Base-by-base conservation (phyloP, 2,113 vertebrate genomes). In the Salminus brasiliensis region DNA sequence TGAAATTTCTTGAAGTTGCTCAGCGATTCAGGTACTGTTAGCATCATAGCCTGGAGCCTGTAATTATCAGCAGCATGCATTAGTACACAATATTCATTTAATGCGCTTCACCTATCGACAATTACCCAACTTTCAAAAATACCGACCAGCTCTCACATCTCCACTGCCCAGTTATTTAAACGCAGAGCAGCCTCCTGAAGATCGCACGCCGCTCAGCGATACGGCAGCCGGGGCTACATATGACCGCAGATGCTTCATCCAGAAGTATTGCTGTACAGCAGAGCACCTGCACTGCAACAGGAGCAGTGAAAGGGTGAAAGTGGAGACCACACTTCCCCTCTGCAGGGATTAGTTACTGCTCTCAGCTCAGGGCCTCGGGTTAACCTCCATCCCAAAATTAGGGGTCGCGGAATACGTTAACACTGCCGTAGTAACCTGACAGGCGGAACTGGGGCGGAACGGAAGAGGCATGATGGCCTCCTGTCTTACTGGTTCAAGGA, bases 331-430 rank as follows among this genome's bases (percentile, higher is more conserved):
- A 25, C 21, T 39, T 32, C 30, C 23, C 36, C 69, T n/a, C n/a
- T n/a, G n/a, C n/a, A n/a, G n/a, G 60, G 59, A 65, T 79, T 79
- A 53, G 52, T 72, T 57, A 36, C 52, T 41, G 25, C 63, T 39
- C 65, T 21, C 10, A 67, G 45, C 49, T 65, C 27, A 79, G 60
- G 30, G 68, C 70, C 55, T 63, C 39, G n/a, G 30, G 45, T 77
- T 27, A 68, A 25, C 62, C 65, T 66, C 74, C n/a, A 39, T 39
- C 62, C 25, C n/a, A 55, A 72, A 41, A 72, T 62, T 25, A 52
- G 32, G 68, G 66, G 69, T 72, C 0, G 49, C n/a, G 16, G 68
- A 79, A 62, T 15, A 41, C 16, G 76, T 62, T 47, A 23, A 29
- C 4, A 9, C 9, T 55, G 39, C 27, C 1, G 63, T 52, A 59